Evolutionary conservation across 2,797 vertebrate genomes (phyloP).

Genomic region (Tenualosa thibaudeaui): DNA sequence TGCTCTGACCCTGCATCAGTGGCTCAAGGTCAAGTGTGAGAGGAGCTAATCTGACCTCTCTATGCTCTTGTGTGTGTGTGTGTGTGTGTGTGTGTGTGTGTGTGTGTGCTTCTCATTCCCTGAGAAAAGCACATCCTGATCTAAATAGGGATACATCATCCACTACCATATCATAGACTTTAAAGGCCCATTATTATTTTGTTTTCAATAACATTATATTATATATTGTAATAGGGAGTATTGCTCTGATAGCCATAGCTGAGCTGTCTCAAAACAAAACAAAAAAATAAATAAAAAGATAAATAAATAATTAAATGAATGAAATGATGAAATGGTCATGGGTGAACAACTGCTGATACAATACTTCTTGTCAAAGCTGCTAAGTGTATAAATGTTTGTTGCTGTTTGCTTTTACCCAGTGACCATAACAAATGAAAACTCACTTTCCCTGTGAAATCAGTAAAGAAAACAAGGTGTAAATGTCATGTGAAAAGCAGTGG

Average conservation of each 20-base stretch:
- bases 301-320: no score
- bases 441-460: neutral
- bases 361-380: no score
- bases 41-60: slow-evolving; percentile 4
- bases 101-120: neutral
- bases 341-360: neutral
- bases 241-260: no score
- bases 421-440: neutral
- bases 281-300: no score
- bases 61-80: neutral
- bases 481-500: neutral
- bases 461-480: neutral
- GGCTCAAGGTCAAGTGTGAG: neutral
- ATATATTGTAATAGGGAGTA: no score
- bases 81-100: no score
- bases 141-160: neutral
- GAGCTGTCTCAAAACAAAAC: no score
- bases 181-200: no score
- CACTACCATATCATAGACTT: neutral
- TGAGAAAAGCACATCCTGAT: neutral
- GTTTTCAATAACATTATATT: no score
- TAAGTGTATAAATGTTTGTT: neutral
- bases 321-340: no score
- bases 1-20: neutral
- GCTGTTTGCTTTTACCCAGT: neutral